Evolutionary conservation across 2,797 vertebrate genomes (phyloP).

Genomic region (Danio tinwini): DNA sequence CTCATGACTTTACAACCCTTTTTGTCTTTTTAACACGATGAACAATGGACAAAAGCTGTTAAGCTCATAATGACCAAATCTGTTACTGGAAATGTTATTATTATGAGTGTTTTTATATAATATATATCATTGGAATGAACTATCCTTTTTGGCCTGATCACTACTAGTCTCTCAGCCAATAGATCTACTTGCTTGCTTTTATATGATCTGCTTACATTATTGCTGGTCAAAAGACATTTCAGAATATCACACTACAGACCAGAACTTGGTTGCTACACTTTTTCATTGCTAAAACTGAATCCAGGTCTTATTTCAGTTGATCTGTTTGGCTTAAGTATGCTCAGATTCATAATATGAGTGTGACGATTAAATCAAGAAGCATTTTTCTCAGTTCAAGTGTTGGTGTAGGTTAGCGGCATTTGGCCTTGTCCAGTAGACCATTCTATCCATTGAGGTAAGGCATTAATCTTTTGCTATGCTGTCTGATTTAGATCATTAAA

Average conservation of each 20-base stretch:
- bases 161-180: background rate
- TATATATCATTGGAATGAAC: background rate
- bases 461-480: background rate
- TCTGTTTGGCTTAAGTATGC: background rate
- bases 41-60: background rate
- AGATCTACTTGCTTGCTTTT: background rate
- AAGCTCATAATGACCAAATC: background rate
- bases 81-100: no score
- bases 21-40: background rate
- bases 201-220: slow-evolving; percentile 18
- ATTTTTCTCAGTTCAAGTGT: background rate
- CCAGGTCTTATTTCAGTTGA: no score
- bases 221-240: slow-evolving; percentile 36
- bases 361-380: background rate
- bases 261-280: background rate
- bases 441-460: background rate
- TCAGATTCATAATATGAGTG: background rate
- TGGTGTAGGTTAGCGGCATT: background rate
- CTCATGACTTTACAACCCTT: background rate
- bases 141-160: background rate
- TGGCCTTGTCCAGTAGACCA: background rate
- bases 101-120: no score
- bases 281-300: no score
- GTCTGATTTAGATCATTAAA: background rate
- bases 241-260: background rate